phyloP scores from a whole-genome alignment of 2,888 invertebrate species.

The Xestia ashworthii region DNA sequence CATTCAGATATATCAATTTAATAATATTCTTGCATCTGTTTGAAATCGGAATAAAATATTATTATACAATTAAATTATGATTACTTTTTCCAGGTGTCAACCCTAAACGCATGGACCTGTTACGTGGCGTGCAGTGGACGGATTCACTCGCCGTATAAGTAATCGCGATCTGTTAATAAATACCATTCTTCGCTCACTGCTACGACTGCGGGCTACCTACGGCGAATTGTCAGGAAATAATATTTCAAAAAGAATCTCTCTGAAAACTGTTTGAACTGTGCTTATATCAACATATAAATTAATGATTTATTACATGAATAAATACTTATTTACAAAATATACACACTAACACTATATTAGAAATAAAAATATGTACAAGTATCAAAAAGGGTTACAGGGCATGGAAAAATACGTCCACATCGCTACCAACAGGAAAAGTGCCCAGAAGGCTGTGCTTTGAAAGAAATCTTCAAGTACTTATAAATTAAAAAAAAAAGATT shows the following conservation, averaged over 20 bases:
- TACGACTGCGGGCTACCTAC: constrained; percentile 61
- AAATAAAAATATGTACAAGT: too few species aligned
- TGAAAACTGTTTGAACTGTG: neutral
- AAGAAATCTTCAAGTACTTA: neutral
- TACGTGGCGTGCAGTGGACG: constrained; percentile 77
- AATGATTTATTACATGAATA: too few species aligned
- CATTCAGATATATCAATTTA: neutral
- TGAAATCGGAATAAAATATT: neutral
- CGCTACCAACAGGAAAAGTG: too few species aligned
- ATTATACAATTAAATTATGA: neutral
- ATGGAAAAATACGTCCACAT: too few species aligned
- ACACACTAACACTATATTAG: too few species aligned
- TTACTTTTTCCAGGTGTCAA: constrained; percentile 53
- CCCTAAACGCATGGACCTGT: constrained; percentile 74
- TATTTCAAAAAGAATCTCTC: neutral
- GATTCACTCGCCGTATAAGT: constrained; percentile 77
- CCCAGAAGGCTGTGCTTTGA: too few species aligned
- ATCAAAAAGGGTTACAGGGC: too few species aligned
- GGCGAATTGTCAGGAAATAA: constrained; percentile 61
- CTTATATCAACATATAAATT: too few species aligned
- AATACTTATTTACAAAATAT: too few species aligned
- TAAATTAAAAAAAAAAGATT: too few species aligned
- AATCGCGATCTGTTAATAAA: constrained; percentile 81
- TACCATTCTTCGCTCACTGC: constrained; percentile 75
- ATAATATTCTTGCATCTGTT: neutral